Percentiles rank a stretch among this genome's conserved stretches.
Evolutionary conservation across 2,797 vertebrate genomes (phyloP).

Genomic region (Tadarida brasiliensis): DNA sequence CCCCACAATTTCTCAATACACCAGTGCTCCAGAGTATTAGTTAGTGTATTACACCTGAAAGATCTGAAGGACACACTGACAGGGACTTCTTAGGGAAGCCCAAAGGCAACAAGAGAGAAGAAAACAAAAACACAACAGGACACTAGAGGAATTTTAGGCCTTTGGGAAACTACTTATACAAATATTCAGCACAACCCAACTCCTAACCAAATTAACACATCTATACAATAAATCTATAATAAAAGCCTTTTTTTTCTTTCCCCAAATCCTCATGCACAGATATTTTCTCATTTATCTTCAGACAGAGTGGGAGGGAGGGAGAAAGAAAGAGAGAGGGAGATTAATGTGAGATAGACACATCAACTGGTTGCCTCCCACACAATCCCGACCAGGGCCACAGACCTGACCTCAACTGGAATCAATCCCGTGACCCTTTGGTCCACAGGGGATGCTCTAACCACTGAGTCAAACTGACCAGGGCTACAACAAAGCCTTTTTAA

Average conservation of each 20-base stretch:
- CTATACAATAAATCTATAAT: not conserved
- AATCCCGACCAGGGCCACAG: too few relatives aligned
- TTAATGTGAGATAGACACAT: too few relatives aligned
- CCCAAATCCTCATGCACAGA: too few relatives aligned
- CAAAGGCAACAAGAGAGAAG: not conserved
- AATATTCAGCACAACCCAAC: not conserved
- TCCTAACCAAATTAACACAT: not conserved
- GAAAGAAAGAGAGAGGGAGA: too few relatives aligned
- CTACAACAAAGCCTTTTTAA: not conserved
- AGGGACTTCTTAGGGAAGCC: not conserved
- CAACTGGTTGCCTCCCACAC: too few relatives aligned
- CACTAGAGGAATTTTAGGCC: not conserved
- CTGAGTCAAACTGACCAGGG: too few relatives aligned
- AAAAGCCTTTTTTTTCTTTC: too few relatives aligned
- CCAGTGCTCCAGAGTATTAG: not conserved
- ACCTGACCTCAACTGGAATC: too few relatives aligned
- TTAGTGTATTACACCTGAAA: not conserved
- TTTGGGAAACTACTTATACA: not conserved
- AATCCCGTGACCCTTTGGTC: too few relatives aligned
- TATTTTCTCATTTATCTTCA: too few relatives aligned
- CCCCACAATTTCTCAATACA: fast-evolving
- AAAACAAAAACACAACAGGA: not conserved
- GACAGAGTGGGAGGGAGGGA: too few relatives aligned
- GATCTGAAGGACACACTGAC: not conserved
- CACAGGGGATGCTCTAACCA: too few relatives aligned